Evolutionary conservation across 2,113 vertebrate genomes (phyloP), one percentile per base, ranked within the genome.

Genomic region (Prunella fulvescens): DNA sequence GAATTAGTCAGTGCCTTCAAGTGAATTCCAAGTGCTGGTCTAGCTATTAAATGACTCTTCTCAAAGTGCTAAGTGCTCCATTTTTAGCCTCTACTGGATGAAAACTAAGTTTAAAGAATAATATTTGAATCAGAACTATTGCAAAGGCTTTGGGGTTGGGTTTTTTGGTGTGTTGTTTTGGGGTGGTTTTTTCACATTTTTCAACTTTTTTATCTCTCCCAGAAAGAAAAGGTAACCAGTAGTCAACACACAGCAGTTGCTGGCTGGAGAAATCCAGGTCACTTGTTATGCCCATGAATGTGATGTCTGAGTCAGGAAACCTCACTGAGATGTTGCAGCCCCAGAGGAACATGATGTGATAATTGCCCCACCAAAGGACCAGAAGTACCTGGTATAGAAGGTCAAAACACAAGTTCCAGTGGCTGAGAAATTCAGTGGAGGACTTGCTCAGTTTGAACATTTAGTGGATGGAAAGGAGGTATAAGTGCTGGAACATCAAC

Each of bases 1-100:
- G 92, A 93, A 93, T 96, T 96, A 97, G 95, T 96, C 95, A 93
- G 91, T 90, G 88, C 92, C 88, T 97, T 93, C 85, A 62, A 94
- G 94, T 96, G 88, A 95, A 88, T 81, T 94, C 47, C 92, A 94
- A 80, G 80, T 6, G 42, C 66, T 78, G 79, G 93, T 83, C 93
- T 76, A 81, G 67, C 64, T 91, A 81, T 14, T 80, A 82, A 77
- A 58, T 58, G 13, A 70, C 58, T 85, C 57, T 50, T 92, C 82
- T 62, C 19, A 51, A 88, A 80, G 39, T 78, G 24, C 12, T 23
- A 58, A 88, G 44, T 44, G 58, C 45, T 92, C 54, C 47, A 26
- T 40, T 92, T 86, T 81, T 60, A 93, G 82, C 42, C 8, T 70
- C 15, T 90, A 11, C 31, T 37, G 20, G 13, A 83, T 22, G 13